phyloP scores from a whole-genome alignment of 2,888 invertebrate species.

The Nebria brevicollis region DNA sequence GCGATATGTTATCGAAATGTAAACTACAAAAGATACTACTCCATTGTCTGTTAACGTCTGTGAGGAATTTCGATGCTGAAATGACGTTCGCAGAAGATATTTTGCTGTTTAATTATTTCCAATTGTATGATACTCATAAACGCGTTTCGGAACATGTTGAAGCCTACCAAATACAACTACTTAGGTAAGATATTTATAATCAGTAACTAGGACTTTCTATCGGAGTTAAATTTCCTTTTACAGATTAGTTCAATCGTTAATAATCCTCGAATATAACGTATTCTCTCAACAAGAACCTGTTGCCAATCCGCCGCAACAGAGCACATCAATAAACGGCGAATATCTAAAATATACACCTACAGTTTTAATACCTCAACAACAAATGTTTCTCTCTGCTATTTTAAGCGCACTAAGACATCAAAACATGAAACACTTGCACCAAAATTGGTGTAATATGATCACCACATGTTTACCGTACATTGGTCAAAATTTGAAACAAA shows the following conservation, averaged over 20 bases:
- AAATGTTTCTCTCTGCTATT: conserved; percentile 83
- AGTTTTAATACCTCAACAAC: conserved; percentile 78
- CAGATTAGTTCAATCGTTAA: conserved; percentile 75
- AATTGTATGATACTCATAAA: conserved; percentile 67
- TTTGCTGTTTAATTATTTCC: conserved; percentile 76
- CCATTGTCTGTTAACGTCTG: conserved; percentile 82
- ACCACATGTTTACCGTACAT: conserved; percentile 84
- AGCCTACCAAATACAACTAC: conserved; percentile 74
- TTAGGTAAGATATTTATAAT: conserved; percentile 61
- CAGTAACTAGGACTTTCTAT: neutral
- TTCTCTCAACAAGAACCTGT: conserved; percentile 53
- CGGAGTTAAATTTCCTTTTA: conserved; percentile 48
- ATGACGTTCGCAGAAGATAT: conserved; percentile 80
- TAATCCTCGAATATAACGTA: conserved; percentile 80
- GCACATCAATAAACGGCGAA: conserved; percentile 56
- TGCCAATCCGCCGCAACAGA: conserved; percentile 50
- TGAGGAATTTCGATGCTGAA: conserved; percentile 70
- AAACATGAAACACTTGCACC: conserved; percentile 78
- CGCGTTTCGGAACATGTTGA: conserved; percentile 72
- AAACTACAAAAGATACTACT: conserved; percentile 86
- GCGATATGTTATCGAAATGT: conserved; percentile 77
- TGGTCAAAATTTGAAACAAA: conserved; percentile 78
- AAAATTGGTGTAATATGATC: conserved; percentile 84
- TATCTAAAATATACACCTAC: conserved; percentile 72
- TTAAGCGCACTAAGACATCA: conserved; percentile 79